Evolutionary conservation across 2,113 vertebrate species (phyloP), one percentile per base, ranked within the genome.

Genomic region (Chrysemys picta): DNA sequence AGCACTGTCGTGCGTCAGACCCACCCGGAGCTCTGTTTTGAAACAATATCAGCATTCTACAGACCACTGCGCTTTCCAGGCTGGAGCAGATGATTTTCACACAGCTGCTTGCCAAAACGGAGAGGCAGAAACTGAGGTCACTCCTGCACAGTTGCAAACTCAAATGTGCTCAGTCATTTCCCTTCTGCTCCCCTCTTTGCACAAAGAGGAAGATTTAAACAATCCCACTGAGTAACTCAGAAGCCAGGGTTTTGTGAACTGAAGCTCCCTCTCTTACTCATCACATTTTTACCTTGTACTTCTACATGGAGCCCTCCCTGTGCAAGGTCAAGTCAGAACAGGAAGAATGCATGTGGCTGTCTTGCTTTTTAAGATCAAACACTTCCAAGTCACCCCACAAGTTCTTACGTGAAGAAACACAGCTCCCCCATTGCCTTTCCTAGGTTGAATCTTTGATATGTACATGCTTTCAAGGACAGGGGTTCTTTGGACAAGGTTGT

Each of bases 191-290:
- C 24, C 12, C 75, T 78, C 42, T 45, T 29, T 78, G 75, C 75
- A 78, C 42, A 29, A 78, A 78, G 75, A 47, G 42, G 42, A 78
- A 47, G 75, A 47, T 45, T 78, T 0, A 6, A 0, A 53, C 82
- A 86, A 82, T 84, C 50, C 31, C 47, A 49, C 65, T 0, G 0
- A n/a, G 14, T 1, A 76, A 89, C 5, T 4, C 80, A 38, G 50
- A 69, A 81, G 75, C 88, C 57, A 2, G 0, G 24, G 29, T 1
- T 0, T 1, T 4, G 53, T 42, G 57, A 5, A 1, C 84, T 0
- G 0, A 0, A 25, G 78, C 21, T 72, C 80, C 84, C 69, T 0
- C 0, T 1, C 13, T 91, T 56, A 53, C 91, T 81, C 0, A 0
- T 5, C 8, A 4, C 0, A 4, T 35, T 94, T 81, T 24, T 85